Evolutionary conservation across 2,888 invertebrate genomes (phyloP), one percentile per base, ranked within the genome.

Genomic region (Molanna angustata): DNA sequence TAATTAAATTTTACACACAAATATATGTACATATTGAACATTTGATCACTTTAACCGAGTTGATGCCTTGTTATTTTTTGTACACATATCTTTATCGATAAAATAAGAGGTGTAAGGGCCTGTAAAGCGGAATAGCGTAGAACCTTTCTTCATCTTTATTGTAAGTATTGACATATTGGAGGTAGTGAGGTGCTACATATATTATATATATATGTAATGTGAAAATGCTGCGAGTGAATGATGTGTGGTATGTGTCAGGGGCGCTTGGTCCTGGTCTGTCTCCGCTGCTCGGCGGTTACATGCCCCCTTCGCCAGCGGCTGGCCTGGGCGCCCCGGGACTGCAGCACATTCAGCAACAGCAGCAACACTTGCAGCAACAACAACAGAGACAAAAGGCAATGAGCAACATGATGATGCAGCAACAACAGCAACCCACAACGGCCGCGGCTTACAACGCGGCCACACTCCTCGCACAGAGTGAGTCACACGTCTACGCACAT

Each of bases 401-500:
- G 63, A 61, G 49, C 60, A 63, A 1, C 21, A 22, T 27, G 17
- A 54, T 63, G 68, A 57, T 62, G 69, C 64, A 50, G 35, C 37
- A 14, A 63, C 57, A 66, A 62, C 31, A 56, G 66, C 45, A 62
- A 62, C n/a, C n/a, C n/a, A n/a, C n/a, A n/a, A n/a, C n/a, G n/a
- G n/a, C n/a, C n/a, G 47, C 56, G 67, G 80, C 80, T 46, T 82
- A 80, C 74, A 85, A 80, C 79, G 85, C 88, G 66, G 86, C 88
- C 70, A 86, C 89, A 67, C 82, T 90, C 69, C 80, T 90, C 74
- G 88, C 89, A 73, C 89, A 89, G 80, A 88, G 89, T 90, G 85
- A 87, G 87, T 86, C 64, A 40, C n/a, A n/a, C n/a, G n/a, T n/a
- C n/a, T n/a, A n/a, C n/a, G n/a, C n/a, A n/a, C n/a, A n/a, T n/a